phyloP scores from a whole-genome alignment of 2,797 vertebrate genomes.

The Amniataba percoides region DNA sequence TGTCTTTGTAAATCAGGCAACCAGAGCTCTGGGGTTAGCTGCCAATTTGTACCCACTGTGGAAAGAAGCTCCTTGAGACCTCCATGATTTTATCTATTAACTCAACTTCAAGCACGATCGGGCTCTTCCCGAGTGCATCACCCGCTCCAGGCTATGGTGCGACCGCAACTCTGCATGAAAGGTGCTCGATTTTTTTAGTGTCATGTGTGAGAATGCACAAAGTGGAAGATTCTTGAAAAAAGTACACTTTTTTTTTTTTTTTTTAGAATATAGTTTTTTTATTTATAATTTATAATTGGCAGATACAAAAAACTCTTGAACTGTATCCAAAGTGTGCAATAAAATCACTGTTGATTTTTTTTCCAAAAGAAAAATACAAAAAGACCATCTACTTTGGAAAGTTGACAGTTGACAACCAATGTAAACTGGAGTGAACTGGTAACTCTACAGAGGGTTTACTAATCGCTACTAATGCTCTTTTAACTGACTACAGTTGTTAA shows the following conservation, averaged over 20 bases:
- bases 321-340: constrained; percentile 98
- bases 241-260: constrained; percentile 30
- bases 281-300: constrained; percentile 97
- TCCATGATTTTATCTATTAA: constrained; percentile 60
- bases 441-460: constrained; percentile 86
- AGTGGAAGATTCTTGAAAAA: background rate
- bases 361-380: constrained; percentile 88
- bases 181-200: background rate
- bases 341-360: constrained; percentile 93
- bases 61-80: constrained; percentile 46
- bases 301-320: constrained; percentile 97
- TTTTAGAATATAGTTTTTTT: constrained; percentile 91
- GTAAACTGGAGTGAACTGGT: constrained; percentile 93
- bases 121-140: constrained; percentile 13
- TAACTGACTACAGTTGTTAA: constrained; percentile 78
- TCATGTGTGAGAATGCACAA: background rate
- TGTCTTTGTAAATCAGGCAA: constrained; percentile 67
- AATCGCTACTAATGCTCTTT: constrained; percentile 88
- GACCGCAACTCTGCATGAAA: background rate
- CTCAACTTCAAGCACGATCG: constrained; percentile 43
- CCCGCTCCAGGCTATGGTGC: constrained; percentile 1
- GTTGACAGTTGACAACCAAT: constrained; percentile 87
- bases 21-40: constrained; percentile 60
- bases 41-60: constrained; percentile 58
- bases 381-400: constrained; percentile 91